A percentile compares a stretch with the other conserved stretches of the same genome.
phyloP scores from a whole-genome alignment of 2,113 vertebrate genomes.

The Ornithorhynchus anatinus region DNA sequence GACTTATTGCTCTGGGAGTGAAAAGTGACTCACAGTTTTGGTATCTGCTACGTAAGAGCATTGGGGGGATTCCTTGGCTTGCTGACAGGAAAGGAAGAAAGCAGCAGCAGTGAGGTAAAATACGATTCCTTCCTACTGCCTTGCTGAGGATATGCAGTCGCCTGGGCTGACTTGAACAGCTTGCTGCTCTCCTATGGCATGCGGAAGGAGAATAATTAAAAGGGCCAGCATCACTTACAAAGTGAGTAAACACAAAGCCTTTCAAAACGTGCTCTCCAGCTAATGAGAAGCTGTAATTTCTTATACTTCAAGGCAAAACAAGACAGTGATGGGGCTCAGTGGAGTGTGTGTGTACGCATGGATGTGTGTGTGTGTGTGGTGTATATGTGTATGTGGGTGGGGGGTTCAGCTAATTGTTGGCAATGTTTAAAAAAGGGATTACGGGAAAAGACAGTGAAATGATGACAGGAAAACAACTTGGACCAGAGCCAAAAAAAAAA shows the following conservation, averaged over 20 bases:
- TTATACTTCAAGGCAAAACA: slow-evolving; percentile 75
- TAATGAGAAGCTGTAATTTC: slow-evolving; percentile 80
- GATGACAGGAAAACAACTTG: slow-evolving; percentile 77
- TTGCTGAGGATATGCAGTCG: slow-evolving; percentile 63
- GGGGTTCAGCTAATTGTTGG: slow-evolving; percentile 78
- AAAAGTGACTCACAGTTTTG: slow-evolving; percentile 72
- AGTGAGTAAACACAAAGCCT: slow-evolving; percentile 81
- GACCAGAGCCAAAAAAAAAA: slow-evolving; percentile 73
- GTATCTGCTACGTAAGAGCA: slow-evolving; percentile 77
- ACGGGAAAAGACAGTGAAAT: slow-evolving; percentile 76
- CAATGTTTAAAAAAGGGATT: slow-evolving; percentile 79
- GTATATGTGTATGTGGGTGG: slow-evolving; percentile 49
- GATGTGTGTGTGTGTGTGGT: slow-evolving; percentile 49
- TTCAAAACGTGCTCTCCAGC: slow-evolving; percentile 73
- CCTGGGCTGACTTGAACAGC: slow-evolving; percentile 66
- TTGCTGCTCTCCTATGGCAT: slow-evolving; percentile 70
- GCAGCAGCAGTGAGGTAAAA: slow-evolving; percentile 71
- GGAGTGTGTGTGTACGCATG: slow-evolving; percentile 51
- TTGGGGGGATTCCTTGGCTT: slow-evolving; percentile 80
- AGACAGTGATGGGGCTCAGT: slow-evolving; percentile 69
- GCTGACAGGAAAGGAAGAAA: slow-evolving; percentile 74
- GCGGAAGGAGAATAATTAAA: slow-evolving; percentile 76
- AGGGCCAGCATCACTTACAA: slow-evolving; percentile 75
- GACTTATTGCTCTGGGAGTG: slow-evolving; percentile 58
- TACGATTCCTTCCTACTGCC: slow-evolving; percentile 66